These are phyloP conservation scores for Zoroaster sp. DNA, from an alignment of 53 echinoderm and acorn worm genomes.

Conservation along the genomic window DNA sequence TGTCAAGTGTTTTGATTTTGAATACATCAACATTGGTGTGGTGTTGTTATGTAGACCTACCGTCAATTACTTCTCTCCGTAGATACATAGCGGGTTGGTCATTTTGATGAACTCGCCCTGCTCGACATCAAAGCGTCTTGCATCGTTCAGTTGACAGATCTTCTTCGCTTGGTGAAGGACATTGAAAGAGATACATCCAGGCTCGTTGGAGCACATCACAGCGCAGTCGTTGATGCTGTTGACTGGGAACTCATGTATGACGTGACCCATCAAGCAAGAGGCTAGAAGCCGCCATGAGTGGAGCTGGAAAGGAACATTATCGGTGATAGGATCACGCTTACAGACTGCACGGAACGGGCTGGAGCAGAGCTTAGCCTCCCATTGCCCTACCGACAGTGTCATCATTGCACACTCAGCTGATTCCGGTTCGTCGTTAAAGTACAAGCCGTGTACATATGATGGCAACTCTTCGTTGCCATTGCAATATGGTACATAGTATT, in stretches of 20 bases:
- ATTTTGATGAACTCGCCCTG: not conserved
- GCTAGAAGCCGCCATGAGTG: constrained; percentile 9
- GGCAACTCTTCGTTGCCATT: too few species aligned
- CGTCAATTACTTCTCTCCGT: not conserved
- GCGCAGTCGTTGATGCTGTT: not conserved
- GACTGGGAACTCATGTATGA: not conserved
- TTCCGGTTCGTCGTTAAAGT: not conserved
- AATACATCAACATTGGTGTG: too few species aligned
- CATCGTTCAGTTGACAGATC: constrained; percentile 29
- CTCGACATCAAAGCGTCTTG: not conserved
- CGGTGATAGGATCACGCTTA: not conserved
- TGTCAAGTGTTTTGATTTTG: too few species aligned
- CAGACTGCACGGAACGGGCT: not conserved
- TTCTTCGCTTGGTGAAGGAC: not conserved
- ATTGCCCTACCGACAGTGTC: not conserved
- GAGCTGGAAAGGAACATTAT: not conserved
- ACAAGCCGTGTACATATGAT: too few species aligned
- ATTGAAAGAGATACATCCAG: constrained; percentile 26
- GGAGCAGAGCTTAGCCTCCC: not conserved
- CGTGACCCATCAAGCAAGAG: constrained; percentile 8
- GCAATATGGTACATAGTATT: too few species aligned
- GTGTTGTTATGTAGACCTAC: too few species aligned
- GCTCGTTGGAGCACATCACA: not conserved
- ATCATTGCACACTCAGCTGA: not conserved
- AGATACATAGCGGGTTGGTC: not conserved